These are phyloP conservation scores for Siniperca scherzeri DNA, from an alignment of 2,797 vertebrate genomes.

Conservation along the genomic window DNA sequence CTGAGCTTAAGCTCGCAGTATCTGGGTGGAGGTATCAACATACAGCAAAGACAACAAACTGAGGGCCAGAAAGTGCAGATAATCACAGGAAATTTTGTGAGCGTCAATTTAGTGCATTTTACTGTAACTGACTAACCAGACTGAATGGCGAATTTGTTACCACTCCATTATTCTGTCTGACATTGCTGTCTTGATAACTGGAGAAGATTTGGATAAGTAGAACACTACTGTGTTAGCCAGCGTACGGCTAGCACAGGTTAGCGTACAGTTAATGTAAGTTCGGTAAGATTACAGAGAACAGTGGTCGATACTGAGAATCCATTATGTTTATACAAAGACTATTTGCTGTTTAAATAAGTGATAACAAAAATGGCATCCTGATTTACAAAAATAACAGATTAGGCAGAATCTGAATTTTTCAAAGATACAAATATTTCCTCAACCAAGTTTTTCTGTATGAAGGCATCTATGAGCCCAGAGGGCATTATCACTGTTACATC, in stretches of 20 bases:
- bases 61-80: conserved; percentile 12
- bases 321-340: no score
- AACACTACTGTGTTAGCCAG: no score
- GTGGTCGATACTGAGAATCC: neutral
- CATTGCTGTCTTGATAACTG: neutral
- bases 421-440: neutral
- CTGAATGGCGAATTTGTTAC: conserved; percentile 1
- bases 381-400: no score
- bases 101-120: conserved; percentile 18
- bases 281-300: neutral
- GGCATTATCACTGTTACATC: no score
- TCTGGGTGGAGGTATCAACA: conserved; percentile 34
- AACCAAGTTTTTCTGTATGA: no score
- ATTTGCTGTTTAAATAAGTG: no score
- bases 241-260: neutral
- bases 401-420: neutral
- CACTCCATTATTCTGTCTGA: neutral
- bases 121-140: conserved; percentile 8
- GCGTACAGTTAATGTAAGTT: neutral
- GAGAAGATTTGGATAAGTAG: neutral
- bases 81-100: conserved; percentile 42
- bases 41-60: conserved; percentile 7
- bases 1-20: conserved; percentile 6
- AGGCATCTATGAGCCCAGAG: no score
- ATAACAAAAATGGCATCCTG: no score